A percentile compares a stretch with the other conserved stretches of the same genome.
Evolutionary conservation across 2,113 vertebrate genomes (phyloP).

Genomic region (Scophthalmus maximus): DNA sequence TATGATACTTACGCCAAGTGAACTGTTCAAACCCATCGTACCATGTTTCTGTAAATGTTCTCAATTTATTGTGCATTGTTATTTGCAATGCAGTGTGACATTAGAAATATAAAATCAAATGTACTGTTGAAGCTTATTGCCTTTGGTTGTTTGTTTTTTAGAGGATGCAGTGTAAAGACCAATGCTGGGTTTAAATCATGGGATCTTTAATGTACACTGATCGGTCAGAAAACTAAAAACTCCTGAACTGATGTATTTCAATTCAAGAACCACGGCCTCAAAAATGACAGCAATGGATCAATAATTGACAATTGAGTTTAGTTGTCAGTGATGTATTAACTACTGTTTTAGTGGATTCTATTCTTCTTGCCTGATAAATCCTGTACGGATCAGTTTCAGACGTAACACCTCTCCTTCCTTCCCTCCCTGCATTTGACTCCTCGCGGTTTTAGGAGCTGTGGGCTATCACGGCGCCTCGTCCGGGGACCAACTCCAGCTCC

Average conservation of each 20-base stretch:
- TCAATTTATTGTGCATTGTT: not conserved
- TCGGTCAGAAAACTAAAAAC: no score
- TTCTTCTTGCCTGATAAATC: not conserved
- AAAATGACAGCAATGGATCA: no score
- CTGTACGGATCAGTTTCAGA: not conserved
- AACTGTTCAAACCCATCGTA: not conserved
- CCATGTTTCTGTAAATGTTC: slow-evolving; percentile 5
- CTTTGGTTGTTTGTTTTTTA: no score
- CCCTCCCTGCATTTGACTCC: not conserved
- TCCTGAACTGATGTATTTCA: no score
- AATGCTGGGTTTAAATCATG: no score
- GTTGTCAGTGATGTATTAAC: not conserved
- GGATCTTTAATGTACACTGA: no score
- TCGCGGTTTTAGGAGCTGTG: slow-evolving; percentile 69
- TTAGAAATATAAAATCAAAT: no score
- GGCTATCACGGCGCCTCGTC: slow-evolving; percentile 71
- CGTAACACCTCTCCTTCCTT: not conserved
- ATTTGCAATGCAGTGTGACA: not conserved
- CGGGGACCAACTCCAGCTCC: slow-evolving; percentile 71
- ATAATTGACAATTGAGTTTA: not conserved
- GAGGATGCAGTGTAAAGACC: no score
- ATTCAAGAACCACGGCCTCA: no score
- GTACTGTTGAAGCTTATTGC: not conserved
- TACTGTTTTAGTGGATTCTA: not conserved
- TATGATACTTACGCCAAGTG: not conserved